These are phyloP conservation scores for Laodelphax striatellus DNA, from an alignment of 1,140 invertebrate species.

Conservation along the genomic window DNA sequence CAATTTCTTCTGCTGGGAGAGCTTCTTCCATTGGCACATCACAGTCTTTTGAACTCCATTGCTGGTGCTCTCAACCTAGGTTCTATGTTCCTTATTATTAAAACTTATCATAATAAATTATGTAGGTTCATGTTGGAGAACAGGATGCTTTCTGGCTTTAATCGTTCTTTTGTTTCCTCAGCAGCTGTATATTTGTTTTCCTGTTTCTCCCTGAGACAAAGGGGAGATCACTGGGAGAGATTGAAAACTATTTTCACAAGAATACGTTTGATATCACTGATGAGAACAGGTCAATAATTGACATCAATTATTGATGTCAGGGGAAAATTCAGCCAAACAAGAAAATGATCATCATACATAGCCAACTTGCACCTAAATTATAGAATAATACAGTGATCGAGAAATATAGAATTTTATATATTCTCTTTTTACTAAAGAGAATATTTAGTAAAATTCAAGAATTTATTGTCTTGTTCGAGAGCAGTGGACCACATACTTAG, in stretches of 20 bases:
- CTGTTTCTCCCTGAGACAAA: constrained; percentile 44
- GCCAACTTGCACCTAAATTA: too few species aligned
- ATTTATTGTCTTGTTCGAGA: too few species aligned
- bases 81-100: constrained; percentile 37
- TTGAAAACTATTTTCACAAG: constrained; percentile 28
- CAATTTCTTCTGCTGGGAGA: constrained; percentile 40
- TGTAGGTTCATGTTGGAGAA: constrained; percentile 28
- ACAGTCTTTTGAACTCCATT: constrained; percentile 33
- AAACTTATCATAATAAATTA: constrained; percentile 31
- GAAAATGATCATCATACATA: too few species aligned
- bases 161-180: constrained; percentile 33
- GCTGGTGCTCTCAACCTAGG: constrained; percentile 33
- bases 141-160: constrained; percentile 39
- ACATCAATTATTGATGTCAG: too few species aligned
- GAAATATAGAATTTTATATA: too few species aligned
- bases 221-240: constrained; percentile 40
- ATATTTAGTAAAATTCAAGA: too few species aligned
- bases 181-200: constrained; percentile 31
- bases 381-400: too few species aligned
- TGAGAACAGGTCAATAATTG: neutral
- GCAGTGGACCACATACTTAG: too few species aligned
- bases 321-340: too few species aligned
- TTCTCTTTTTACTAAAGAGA: too few species aligned
- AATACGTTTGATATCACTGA: neutral
- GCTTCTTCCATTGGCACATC: constrained; percentile 33